Evolutionary conservation across 2,797 vertebrate genomes (phyloP).

Genomic region (Myotis myotis): DNA sequence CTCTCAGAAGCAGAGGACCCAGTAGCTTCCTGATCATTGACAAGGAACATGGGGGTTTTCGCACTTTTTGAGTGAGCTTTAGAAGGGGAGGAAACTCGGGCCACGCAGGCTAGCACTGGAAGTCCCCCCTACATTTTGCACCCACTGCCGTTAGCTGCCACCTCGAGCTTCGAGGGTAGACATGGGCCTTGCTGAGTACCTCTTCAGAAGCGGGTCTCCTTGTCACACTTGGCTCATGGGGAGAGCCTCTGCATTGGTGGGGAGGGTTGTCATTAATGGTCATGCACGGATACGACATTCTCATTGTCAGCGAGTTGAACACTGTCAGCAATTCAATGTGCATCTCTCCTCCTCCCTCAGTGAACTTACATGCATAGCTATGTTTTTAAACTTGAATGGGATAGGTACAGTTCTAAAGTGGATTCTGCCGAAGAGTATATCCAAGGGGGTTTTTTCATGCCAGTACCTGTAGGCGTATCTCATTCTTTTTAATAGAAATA

Average conservation of each 20-base stretch:
- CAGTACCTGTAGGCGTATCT: neutral
- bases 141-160: neutral
- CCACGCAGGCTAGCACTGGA: neutral
- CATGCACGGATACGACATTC: rapidly evolving
- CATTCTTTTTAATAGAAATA: neutral
- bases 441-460: neutral
- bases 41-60: neutral
- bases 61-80: neutral
- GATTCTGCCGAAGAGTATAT: neutral
- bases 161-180: neutral
- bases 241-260: neutral
- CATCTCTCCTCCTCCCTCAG: too few relatives aligned
- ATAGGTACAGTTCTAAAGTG: neutral
- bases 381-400: neutral
- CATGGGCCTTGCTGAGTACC: rapidly evolving
- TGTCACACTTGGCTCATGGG: neutral
- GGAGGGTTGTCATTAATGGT: neutral
- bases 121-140: neutral
- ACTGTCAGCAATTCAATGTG: neutral
- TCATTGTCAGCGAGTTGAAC: neutral
- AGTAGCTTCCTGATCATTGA: rapidly evolving
- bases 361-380: neutral
- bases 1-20: neutral
- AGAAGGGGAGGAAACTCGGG: neutral
- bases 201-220: neutral